Conservation (phyloP, 2,888 invertebrate genomes). For the Malacosoma neustria region DNA sequence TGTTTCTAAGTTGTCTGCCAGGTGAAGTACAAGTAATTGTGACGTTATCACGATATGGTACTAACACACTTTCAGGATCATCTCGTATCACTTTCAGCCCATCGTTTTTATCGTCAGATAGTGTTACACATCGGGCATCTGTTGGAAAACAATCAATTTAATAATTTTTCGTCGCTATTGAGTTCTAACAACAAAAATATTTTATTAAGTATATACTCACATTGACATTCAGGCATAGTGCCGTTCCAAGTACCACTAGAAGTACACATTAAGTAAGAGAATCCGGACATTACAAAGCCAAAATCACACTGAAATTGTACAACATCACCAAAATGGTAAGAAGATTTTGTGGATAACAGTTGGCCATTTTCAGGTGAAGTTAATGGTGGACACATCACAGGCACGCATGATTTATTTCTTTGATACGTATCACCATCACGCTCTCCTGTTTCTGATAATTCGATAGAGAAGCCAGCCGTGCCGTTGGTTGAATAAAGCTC, state of each 20-base stretch:
- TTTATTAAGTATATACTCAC: too few species aligned
- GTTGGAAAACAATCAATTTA: conserved; percentile 3
- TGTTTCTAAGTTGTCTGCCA: conserved; percentile 86
- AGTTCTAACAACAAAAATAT: conserved; percentile 14
- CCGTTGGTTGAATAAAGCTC: conserved; percentile 92
- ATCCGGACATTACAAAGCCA: conserved; percentile 94
- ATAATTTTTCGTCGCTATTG: background rate
- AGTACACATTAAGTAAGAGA: conserved; percentile 88
- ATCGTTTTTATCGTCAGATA: conserved; percentile 92
- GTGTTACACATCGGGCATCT: conserved; percentile 93
- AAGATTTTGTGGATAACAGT: conserved; percentile 84
- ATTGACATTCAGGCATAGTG: conserved; percentile 93
- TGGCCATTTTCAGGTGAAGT: conserved; percentile 89
- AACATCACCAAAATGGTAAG: conserved; percentile 92
- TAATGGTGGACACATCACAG: conserved; percentile 89
- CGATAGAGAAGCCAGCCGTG: conserved; percentile 90
- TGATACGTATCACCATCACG: conserved; percentile 92
- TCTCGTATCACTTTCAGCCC: conserved; percentile 85
- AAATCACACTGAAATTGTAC: conserved; percentile 95
- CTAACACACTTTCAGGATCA: conserved; percentile 87
- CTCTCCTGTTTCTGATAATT: conserved; percentile 87
- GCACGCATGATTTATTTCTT: conserved; percentile 95
- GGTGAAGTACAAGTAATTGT: conserved; percentile 87
- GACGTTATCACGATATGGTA: conserved; percentile 93
- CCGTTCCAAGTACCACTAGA: conserved; percentile 96